These are phyloP conservation scores for Lithophane socia DNA, from an alignment of 2,888 invertebrate species.

Conservation along the genomic window DNA sequence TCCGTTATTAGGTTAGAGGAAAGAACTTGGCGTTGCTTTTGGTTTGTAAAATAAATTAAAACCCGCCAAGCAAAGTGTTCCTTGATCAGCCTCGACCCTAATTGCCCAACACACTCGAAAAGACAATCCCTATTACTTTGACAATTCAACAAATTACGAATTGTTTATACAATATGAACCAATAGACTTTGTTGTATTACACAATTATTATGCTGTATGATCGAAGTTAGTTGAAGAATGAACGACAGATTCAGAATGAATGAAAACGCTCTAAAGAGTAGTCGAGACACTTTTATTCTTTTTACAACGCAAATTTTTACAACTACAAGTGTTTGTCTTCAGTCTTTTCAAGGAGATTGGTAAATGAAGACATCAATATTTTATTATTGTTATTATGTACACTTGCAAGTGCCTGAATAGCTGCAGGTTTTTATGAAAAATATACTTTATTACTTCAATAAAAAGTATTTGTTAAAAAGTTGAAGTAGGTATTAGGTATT, in stretches of 20 bases:
- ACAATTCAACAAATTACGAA: neutral
- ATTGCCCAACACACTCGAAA: neutral
- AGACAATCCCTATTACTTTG: no score
- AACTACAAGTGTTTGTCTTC: no score
- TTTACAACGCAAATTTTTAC: neutral
- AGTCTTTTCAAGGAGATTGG: neutral
- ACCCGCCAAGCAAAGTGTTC: no score
- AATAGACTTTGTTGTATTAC: neutral
- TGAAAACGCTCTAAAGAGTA: neutral
- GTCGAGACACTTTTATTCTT: neutral
- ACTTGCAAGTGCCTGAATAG: neutral
- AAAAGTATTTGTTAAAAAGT: conserved; percentile 13
- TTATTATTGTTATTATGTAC: conserved; percentile 7
- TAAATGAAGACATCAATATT: conserved; percentile 1
- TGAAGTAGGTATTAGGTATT: neutral
- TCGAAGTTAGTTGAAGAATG: neutral
- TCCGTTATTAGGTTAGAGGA: conserved; percentile 38
- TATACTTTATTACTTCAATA: conserved; percentile 23
- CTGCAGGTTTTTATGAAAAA: neutral
- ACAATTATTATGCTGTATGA: neutral
- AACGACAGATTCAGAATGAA: neutral
- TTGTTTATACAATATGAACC: no score
- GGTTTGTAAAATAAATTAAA: neutral
- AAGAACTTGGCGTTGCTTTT: neutral
- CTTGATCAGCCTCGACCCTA: no score